A percentile compares a stretch with the other conserved stretches of the same genome.
phyloP scores from a whole-genome alignment of 2,113 vertebrate genomes.

The Macaca nemestrina region DNA sequence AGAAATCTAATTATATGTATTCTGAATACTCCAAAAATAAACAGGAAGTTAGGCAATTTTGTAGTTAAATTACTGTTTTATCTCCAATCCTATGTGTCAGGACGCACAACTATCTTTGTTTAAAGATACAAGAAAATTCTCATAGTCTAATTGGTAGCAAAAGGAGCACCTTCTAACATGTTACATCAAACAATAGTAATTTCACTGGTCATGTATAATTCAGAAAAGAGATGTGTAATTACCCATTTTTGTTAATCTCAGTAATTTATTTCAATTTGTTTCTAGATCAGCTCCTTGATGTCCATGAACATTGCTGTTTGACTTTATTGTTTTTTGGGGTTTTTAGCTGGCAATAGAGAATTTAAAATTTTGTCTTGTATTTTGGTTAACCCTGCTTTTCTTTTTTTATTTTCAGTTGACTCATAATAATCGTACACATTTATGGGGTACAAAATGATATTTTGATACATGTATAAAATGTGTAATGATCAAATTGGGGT shows the following conservation, averaged over 20 bases:
- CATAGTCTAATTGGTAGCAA: constrained; percentile 51
- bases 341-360: neutral
- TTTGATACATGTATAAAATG: neutral
- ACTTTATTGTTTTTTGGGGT: neutral
- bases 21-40: constrained; percentile 17
- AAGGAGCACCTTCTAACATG: constrained; percentile 32
- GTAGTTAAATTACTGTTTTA: constrained; percentile 59
- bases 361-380: neutral
- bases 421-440: neutral
- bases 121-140: constrained; percentile 65
- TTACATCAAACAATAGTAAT: neutral
- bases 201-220: constrained; percentile 45
- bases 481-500: neutral
- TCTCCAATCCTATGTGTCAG: constrained; percentile 45
- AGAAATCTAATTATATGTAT: constrained; percentile 20
- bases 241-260: constrained; percentile 49
- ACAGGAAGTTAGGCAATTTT: constrained; percentile 73
- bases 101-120: constrained; percentile 58
- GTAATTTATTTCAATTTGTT: constrained; percentile 52
- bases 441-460: neutral
- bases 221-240: constrained; percentile 46
- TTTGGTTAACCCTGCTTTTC: neutral
- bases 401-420: neutral
- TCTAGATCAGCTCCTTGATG: neutral
- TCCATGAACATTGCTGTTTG: constrained; percentile 2